Conservation (phyloP, 2,797 vertebrate genomes). For the Alfaro cultratus region DNA sequence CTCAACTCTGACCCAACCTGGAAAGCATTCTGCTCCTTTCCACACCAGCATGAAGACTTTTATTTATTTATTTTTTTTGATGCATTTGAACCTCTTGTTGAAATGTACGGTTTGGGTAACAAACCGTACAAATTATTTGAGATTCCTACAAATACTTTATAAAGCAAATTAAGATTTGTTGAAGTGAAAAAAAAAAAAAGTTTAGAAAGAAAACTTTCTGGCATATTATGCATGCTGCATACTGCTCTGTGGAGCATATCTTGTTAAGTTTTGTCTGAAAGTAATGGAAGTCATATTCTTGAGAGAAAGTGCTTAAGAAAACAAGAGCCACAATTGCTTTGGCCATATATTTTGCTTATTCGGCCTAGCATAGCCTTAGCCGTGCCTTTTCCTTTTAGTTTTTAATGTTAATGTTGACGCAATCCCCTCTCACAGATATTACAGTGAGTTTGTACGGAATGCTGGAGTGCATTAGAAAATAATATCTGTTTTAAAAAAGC, state of each 20-base stretch:
- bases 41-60: no score
- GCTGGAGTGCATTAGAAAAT: background rate
- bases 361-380: background rate
- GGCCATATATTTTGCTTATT: background rate
- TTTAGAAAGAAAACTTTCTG: background rate
- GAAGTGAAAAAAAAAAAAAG: no score
- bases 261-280: background rate
- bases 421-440: background rate
- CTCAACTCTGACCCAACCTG: background rate
- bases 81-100: background rate
- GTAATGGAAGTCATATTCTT: background rate
- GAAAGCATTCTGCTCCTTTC: background rate
- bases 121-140: no score
- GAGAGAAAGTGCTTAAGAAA: background rate
- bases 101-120: background rate
- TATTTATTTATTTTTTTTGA: background rate
- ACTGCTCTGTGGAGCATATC: background rate
- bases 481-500: background rate
- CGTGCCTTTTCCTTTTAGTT: background rate
- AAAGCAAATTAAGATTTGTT: no score
- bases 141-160: no score
- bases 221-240: background rate
- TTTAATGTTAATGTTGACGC: background rate
- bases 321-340: background rate
- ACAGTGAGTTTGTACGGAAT: background rate